A percentile compares a stretch with the other conserved stretches of the same genome.
phyloP scores from a whole-genome alignment of 1,140 invertebrate genomes.

The Lucilia cuprina region DNA sequence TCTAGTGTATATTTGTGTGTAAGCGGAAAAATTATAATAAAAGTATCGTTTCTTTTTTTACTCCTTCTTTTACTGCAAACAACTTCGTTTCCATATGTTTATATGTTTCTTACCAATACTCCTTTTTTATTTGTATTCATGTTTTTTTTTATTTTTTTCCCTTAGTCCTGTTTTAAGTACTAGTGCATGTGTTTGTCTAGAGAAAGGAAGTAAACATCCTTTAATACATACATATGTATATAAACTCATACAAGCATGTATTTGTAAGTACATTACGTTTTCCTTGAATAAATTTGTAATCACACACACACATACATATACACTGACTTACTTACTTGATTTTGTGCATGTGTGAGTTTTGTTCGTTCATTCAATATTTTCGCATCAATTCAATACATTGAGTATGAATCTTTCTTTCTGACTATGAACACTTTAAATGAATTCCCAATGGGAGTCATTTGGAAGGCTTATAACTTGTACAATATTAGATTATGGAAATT shows the following conservation, averaged over 20 bases:
- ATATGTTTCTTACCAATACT: slow-evolving; percentile 3
- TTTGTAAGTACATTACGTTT: slow-evolving; percentile 17
- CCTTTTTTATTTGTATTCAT: neutral
- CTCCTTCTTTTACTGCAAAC: neutral
- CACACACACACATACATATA: neutral
- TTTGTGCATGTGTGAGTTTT: neutral
- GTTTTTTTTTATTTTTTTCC: neutral
- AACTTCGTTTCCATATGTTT: slow-evolving; percentile 1
- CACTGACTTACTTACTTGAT: neutral
- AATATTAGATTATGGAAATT: slow-evolving; percentile 35
- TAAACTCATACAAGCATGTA: neutral
- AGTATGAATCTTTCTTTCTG: slow-evolving; percentile 21
- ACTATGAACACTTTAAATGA: slow-evolving; percentile 31
- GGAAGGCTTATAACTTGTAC: slow-evolving; percentile 33
- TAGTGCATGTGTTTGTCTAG: neutral
- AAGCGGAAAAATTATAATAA: neutral
- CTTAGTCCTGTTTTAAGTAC: neutral
- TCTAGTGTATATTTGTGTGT: neutral
- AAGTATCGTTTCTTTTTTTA: neutral
- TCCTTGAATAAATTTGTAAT: slow-evolving; percentile 31
- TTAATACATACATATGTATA: neutral
- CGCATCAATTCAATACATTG: slow-evolving; percentile 26
- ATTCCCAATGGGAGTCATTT: slow-evolving; percentile 35
- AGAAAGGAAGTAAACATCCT: neutral
- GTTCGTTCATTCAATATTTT: neutral